Evolutionary conservation across 64 coral and sea anemone genomes (phyloP), one percentile per base, ranked within the genome.

Genomic region (Stichodactyla mertensii): DNA sequence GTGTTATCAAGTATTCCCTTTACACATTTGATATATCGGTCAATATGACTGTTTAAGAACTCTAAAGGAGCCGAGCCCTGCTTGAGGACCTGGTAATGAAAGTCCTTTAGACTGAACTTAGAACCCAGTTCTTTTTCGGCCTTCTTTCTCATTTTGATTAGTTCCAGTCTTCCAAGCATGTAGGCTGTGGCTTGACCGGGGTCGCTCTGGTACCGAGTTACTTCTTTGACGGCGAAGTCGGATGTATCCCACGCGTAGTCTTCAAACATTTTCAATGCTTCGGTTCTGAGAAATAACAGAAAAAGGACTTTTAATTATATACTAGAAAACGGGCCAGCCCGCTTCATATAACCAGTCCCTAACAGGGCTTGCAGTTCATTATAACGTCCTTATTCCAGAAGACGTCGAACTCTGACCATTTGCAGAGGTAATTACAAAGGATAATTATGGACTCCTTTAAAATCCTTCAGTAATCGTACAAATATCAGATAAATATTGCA

Each of bases 171-270:
- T 6, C 94, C 94, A 26, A 96, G 74, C 94, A 96, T 96, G 88
- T 96, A 96, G 1, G 94, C 94, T 0, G 94, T 96, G 9, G 94
- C 94, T 52, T 96, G 94, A 6, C 94, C 94, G 14, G 91, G 94
- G 14, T 81, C 85, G 36, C 90, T 92, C 88, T 92, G 91, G 84
- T 96, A 96, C 10, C 94, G 78, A 10, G 94, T 96, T 6, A 96
- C 90, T 66, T 96, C 94, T 74, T 96, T 96, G 24, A 92, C 88
- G 1, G 88, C 87, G 89, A 96, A 96, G 54, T 96, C 94, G 2
- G 94, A 96, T 14, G 90, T 96, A 79, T 96, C 94, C 94, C 94
- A 96, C 4, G 94, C 85, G 22, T 92, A 92, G 28, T 92, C 79
- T 83, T 96, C 94, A 83, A 96, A 96, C 91, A 90, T 89, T 55